Percentiles rank a stretch among this genome's conserved stretches.
Evolutionary conservation across 2,113 vertebrate genomes (phyloP).

Genomic region (Myotis brandtii): DNA sequence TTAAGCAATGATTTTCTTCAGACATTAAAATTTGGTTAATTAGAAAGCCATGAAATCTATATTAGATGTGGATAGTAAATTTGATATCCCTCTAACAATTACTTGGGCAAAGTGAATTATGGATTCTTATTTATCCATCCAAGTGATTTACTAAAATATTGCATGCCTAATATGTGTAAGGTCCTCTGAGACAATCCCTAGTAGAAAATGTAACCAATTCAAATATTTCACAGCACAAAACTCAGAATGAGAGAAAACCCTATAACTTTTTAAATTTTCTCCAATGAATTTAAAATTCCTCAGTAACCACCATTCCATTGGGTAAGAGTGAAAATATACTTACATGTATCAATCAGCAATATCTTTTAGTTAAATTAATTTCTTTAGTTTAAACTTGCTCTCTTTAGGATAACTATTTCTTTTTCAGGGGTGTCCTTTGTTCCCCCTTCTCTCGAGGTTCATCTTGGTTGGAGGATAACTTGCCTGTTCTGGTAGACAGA

Average conservation of each 20-base stretch:
- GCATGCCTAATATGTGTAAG: background rate
- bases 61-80: slow-evolving; percentile 5
- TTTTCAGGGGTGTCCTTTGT: background rate
- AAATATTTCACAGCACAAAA: background rate
- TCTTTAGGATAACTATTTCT: background rate
- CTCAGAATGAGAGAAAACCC: background rate
- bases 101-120: slow-evolving; percentile 3
- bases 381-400: background rate
- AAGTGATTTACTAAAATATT: slow-evolving; percentile 29
- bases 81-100: slow-evolving; percentile 3
- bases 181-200: background rate
- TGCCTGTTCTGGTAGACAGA: background rate
- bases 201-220: background rate
- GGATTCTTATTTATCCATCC: background rate
- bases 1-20: background rate
- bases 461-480: background rate
- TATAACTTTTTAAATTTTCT: background rate
- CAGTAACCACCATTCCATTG: background rate
- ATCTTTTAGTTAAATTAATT: background rate
- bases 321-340: background rate
- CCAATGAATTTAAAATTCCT: background rate
- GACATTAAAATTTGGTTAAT: background rate
- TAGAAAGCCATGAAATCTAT: background rate
- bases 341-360: background rate
- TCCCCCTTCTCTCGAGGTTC: background rate